Evolutionary conservation across 2,113 vertebrate species (phyloP).

Genomic region (Oxyura jamaicensis): DNA sequence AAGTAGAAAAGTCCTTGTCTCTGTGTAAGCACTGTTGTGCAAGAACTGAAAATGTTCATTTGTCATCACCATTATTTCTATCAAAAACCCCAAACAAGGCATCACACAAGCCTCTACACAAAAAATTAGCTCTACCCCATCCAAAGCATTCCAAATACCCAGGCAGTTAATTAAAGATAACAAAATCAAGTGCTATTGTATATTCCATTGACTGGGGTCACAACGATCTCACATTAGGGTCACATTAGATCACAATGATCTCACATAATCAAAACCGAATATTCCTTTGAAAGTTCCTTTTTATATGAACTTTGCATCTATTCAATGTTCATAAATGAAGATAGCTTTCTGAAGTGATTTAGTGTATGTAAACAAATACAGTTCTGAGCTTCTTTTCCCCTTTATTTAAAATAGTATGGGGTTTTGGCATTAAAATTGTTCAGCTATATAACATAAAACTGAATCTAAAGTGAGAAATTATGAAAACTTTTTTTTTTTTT

Average conservation of each 20-base stretch:
- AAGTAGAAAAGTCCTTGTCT: no score
- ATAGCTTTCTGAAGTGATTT: slow-evolving; percentile 3
- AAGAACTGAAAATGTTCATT: no score
- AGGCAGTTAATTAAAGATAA: slow-evolving; percentile 44
- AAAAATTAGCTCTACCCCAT: no score
- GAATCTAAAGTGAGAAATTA: neutral
- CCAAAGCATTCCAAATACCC: neutral
- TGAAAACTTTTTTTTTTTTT: neutral
- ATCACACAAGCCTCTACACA: no score
- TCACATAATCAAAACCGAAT: slow-evolving; percentile 3
- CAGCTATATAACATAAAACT: neutral
- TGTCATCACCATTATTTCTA: no score
- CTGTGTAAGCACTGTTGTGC: no score
- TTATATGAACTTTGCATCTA: neutral
- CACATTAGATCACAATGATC: neutral
- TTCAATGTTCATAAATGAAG: neutral
- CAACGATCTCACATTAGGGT: no score
- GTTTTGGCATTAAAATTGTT: neutral
- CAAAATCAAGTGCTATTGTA: slow-evolving; percentile 15
- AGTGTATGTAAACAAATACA: neutral
- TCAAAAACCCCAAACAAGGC: no score
- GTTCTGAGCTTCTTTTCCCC: neutral
- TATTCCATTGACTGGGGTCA: neutral
- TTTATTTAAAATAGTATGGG: neutral
- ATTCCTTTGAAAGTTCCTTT: neutral